Evolutionary conservation across 2,113 vertebrate genomes (phyloP), one percentile per base, ranked within the genome.

Genomic region (Cavia aperea): DNA sequence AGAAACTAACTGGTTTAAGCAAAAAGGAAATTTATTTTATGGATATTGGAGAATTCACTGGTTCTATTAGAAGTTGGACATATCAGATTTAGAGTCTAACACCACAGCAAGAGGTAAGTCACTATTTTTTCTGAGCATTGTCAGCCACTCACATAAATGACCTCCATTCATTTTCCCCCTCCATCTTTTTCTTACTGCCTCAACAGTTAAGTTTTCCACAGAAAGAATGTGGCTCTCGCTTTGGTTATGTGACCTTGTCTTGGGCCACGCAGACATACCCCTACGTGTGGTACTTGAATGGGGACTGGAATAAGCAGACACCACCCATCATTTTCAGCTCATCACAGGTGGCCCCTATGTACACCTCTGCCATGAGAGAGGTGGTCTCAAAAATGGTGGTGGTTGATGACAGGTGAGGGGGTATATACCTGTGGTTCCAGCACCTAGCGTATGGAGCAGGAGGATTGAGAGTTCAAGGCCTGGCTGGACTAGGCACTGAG

Each of bases 21-120:
- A 95, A 84, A 93, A 92, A 89, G 54, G 8, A 87, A 83, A 84
- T 54, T 65, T 86, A 73, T 77, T 89, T 75, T 89, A 84, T 81
- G 72, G 60, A 65, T 56, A 90, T 63, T 84, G 36, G 23, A 82
- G 73, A 85, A 21, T 63, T 94, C 43, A 58, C n/a, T 82, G 23
- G 63, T 70, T 89, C 54, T 88, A 24, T 39, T 63, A 43, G 70
- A 68, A 87, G 29, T 1, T 86, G 16, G 15, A 81, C 79, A 2
- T 16, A 56, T 86, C 24, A 36, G 62, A 79, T 86, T 91, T 94
- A 82, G 36, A 83, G 86, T 86, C 62, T 86, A 82, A 88, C 29
- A 68, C 16, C 51, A 15, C 16, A 81, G 70, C 39, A 89, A 29
- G 18, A 79, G 75, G 8, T 90, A 78, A 88, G 86, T 91, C 60